phyloP scores from a whole-genome alignment of 2,888 invertebrate species.

The Agrenia bidenticulata region DNA sequence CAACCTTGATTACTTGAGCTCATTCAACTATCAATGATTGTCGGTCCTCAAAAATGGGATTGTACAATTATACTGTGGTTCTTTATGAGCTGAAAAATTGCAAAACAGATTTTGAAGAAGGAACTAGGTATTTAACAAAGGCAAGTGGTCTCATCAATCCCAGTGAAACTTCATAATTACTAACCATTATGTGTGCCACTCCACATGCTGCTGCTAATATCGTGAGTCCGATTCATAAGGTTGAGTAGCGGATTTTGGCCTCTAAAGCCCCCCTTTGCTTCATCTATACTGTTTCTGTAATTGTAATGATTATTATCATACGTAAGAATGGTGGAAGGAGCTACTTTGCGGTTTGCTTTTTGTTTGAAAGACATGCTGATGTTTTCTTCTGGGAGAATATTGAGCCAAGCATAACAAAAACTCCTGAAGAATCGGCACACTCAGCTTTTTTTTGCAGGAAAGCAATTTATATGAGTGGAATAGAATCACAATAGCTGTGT shows the following conservation, averaged over 20 bases:
- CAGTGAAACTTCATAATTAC: too few species aligned
- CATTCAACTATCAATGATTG: too few species aligned
- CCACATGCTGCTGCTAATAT: too few species aligned
- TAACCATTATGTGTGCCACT: too few species aligned
- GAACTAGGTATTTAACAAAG: too few species aligned
- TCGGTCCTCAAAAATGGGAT: too few species aligned
- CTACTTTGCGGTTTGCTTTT: constrained; percentile 1
- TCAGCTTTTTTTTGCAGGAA: constrained; percentile 15
- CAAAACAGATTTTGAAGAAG: too few species aligned
- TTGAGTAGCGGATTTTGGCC: not conserved
- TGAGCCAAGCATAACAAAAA: constrained; percentile 22
- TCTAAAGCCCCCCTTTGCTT: not conserved
- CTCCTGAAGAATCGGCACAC: constrained; percentile 13
- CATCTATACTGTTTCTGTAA: not conserved
- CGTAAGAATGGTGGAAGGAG: not conserved
- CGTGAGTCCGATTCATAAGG: too few species aligned
- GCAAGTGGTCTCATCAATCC: too few species aligned
- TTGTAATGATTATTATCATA: constrained; percentile 1
- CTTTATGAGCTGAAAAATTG: too few species aligned
- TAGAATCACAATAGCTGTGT: not conserved
- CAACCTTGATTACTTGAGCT: too few species aligned
- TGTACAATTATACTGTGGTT: too few species aligned
- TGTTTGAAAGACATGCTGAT: not conserved
- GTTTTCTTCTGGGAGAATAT: constrained; percentile 1
- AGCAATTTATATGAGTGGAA: constrained; percentile 18